These are phyloP conservation scores for Eubasilissa regina DNA, from an alignment of 1,140 invertebrate genomes.

Conservation along the genomic window DNA sequence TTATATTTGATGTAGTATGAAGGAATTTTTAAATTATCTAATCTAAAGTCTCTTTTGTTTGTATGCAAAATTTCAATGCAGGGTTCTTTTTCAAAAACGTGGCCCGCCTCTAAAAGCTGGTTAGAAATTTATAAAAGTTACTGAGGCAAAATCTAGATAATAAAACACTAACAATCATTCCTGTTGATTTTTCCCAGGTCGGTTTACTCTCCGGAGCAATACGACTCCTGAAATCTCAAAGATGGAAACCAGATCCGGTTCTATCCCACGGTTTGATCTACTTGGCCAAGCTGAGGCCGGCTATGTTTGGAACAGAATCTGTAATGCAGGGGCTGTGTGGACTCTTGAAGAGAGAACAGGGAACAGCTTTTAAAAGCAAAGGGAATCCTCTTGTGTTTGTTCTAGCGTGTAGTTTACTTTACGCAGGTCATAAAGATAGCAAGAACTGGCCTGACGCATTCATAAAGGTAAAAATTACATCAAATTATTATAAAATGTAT, in stretches of 20 bases:
- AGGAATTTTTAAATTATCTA: no score
- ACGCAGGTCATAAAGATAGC: conserved; percentile 85
- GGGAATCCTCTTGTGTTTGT: conserved; percentile 87
- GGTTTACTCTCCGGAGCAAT: conserved; percentile 76
- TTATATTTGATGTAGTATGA: no score
- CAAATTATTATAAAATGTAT: neutral
- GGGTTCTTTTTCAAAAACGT: no score
- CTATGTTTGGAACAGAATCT: conserved; percentile 85
- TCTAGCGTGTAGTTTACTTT: conserved; percentile 88
- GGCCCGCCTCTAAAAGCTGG: no score
- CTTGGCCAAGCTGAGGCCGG: conserved; percentile 85
- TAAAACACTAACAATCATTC: neutral
- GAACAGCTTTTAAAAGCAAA: conserved; percentile 82
- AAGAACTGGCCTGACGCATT: conserved; percentile 86
- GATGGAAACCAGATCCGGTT: conserved; percentile 86
- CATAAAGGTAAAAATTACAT: conserved; percentile 74
- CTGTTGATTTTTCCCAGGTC: conserved; percentile 62
- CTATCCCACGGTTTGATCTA: conserved; percentile 86
- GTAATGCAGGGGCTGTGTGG: conserved; percentile 87
- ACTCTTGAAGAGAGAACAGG: conserved; percentile 85
- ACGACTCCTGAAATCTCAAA: conserved; percentile 77
- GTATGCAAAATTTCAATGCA: no score
- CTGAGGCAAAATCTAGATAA: no score
- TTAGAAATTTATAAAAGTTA: no score
- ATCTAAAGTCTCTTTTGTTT: no score